Percentiles rank a stretch among this genome's conserved stretches.
These are phyloP conservation scores for Gnatocerus cornutus DNA, from an alignment of 2,888 invertebrate genomes.

Conservation along the genomic window DNA sequence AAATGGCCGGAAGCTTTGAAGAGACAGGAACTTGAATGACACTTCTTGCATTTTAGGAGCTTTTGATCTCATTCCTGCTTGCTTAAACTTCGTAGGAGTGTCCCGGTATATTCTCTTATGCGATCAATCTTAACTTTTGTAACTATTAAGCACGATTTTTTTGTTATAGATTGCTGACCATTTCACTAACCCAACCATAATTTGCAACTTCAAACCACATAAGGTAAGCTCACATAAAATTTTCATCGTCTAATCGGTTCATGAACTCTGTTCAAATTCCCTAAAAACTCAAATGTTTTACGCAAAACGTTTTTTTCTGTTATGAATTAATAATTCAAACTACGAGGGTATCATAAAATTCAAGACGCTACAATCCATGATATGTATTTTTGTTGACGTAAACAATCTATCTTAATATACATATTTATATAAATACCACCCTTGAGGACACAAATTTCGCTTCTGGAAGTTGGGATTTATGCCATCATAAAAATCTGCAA, in stretches of 20 bases:
- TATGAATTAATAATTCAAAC: no score
- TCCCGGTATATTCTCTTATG: no score
- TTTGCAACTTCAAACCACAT: constrained; percentile 24
- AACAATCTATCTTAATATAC: constrained; percentile 31
- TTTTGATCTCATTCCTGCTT: no score
- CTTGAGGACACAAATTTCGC: constrained; percentile 31
- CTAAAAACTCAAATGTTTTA: constrained; percentile 14
- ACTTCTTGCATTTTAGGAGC: no score
- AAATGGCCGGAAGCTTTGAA: no score
- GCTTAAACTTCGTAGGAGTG: no score
- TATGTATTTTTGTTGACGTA: constrained; percentile 38
- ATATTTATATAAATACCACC: constrained; percentile 38
- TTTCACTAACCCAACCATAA: constrained; percentile 5
- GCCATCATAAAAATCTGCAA: constrained; percentile 30
- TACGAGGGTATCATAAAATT: neutral
- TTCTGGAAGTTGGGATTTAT: constrained; percentile 32
- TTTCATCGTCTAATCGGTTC: constrained; percentile 17
- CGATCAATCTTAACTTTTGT: no score
- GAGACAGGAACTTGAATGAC: no score
- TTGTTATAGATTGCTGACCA: constrained; percentile 19
- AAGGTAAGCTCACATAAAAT: constrained; percentile 14
- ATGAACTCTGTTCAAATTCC: constrained; percentile 22
- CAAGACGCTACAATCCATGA: constrained; percentile 22
- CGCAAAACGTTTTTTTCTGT: no score
- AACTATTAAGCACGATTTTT: no score